Evolutionary conservation across 2,888 invertebrate species (phyloP).

Genomic region (Ypsolopha scabrella): DNA sequence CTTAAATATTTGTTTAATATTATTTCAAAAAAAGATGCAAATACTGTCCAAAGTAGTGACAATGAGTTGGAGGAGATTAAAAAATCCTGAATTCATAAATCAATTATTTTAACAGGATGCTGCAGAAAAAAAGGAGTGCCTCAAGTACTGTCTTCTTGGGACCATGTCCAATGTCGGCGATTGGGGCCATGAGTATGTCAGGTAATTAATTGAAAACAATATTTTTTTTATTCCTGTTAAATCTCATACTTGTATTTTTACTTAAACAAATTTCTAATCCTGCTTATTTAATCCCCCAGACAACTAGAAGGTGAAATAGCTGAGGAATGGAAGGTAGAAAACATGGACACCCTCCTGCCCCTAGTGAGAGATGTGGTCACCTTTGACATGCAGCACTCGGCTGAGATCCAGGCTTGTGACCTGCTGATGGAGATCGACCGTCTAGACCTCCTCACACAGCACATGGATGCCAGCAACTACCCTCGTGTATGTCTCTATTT

Average conservation of each 20-base stretch:
- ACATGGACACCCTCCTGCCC: conserved; percentile 74
- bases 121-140: conserved; percentile 81
- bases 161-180: conserved; percentile 90
- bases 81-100: neutral
- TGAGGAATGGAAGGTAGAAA: conserved; percentile 80
- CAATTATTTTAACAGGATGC: conserved; percentile 39
- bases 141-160: conserved; percentile 90
- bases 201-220: conserved; percentile 45
- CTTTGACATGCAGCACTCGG: conserved; percentile 97
- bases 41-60: too few relatives aligned
- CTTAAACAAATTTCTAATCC: too few relatives aligned
- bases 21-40: too few relatives aligned
- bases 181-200: conserved; percentile 99
- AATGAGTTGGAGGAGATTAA: too few relatives aligned
- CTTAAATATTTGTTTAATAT: too few relatives aligned
- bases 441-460: conserved; percentile 85
- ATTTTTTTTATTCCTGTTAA: too few relatives aligned
- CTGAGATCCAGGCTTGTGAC: conserved; percentile 99
- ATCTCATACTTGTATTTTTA: too few relatives aligned
- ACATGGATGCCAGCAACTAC: conserved; percentile 91
- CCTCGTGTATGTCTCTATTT: conserved; percentile 94
- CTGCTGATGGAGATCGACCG: conserved; percentile 97
- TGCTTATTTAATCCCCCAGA: conserved; percentile 41
- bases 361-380: conserved; percentile 90
- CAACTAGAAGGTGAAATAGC: conserved; percentile 93